phyloP scores from a whole-genome alignment of 2,888 invertebrate genomes.

The Sycophila texana region DNA sequence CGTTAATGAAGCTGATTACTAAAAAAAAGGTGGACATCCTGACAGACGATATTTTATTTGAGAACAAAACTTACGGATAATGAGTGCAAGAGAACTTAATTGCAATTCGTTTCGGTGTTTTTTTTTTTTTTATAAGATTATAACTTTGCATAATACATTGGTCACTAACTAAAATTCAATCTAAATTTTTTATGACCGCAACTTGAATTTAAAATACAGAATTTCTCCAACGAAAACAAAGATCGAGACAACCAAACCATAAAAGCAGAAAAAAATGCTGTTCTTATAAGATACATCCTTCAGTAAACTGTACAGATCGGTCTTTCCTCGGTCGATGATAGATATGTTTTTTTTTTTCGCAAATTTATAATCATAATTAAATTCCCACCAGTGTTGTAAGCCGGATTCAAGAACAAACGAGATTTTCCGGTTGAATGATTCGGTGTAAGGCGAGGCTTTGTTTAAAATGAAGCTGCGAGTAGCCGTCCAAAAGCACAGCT shows the following conservation, averaged over 20 bases:
- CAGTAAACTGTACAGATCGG: background rate
- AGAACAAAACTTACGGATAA: too few relatives aligned
- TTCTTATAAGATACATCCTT: constrained; percentile 1
- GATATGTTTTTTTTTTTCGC: too few relatives aligned
- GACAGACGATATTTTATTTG: too few relatives aligned
- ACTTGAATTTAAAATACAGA: background rate
- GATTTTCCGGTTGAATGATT: constrained; percentile 1
- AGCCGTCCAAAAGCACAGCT: constrained; percentile 42
- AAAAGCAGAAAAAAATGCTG: background rate
- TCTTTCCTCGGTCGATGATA: too few relatives aligned
- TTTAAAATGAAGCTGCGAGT: constrained; percentile 19
- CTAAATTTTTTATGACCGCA: background rate
- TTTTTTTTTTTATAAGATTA: too few relatives aligned
- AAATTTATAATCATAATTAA: background rate
- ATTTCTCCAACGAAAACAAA: background rate
- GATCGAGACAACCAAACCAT: background rate
- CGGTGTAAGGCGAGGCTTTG: constrained; percentile 42
- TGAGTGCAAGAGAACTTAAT: too few relatives aligned
- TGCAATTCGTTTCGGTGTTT: too few relatives aligned
- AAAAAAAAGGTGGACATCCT: too few relatives aligned
- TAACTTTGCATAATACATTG: too few relatives aligned
- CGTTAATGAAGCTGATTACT: too few relatives aligned
- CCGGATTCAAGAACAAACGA: constrained; percentile 2
- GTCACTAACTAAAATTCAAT: too few relatives aligned
- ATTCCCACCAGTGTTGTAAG: background rate